Evolutionary conservation across 2,888 invertebrate species (phyloP), one percentile per base, ranked within the genome.

Genomic region (Agrotis puta): DNA sequence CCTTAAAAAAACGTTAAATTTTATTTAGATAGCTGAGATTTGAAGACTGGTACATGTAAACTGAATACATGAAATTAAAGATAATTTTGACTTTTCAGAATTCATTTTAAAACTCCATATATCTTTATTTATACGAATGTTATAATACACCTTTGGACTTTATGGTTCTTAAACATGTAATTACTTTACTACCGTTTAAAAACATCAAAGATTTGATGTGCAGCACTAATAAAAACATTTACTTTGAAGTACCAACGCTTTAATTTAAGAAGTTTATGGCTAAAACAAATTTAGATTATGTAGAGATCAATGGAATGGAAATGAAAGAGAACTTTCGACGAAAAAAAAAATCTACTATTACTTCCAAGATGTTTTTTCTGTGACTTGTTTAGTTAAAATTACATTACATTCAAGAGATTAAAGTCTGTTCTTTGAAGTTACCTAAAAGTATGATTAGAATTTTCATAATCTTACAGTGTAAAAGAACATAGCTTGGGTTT

Each of bases 131-230:
- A 33, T 33, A 33, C 39, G 2, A 39, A 5, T 39, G 9, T 39
- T 39, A 27, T 20, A 24, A 48, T 24, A 22, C 18, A 5, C 3
- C 5, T 56, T 22, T 33, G 9, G 16, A 18, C 11, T 48, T 59
- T 59, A 76, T 18, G 13, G 27, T 48, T 53, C 13, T 20, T 13
- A 50, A 66, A 61, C 33, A 73, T 58, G 61, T 24, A 48, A 43
- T 6, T 33, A 24, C 7, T 48, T 24, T 14, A 54, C 63, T 54
- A 61, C 45, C 27, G 51, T 77, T 65, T 54, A 56, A 24, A 71
- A 67, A 78, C 78, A 78, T 82, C 83, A 75, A 81, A 83, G 65
- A 56, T 70, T 54, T 27, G 14, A 73, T 14, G 57, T 62, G 64
- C 59, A 58, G 20, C 24, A 18, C 64, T 57, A 64, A 58, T 70